Percentiles rank a stretch among this genome's conserved stretches.
Conservation (phyloP, 1,140 invertebrate species). For the Drosophila kepulauana region DNA sequence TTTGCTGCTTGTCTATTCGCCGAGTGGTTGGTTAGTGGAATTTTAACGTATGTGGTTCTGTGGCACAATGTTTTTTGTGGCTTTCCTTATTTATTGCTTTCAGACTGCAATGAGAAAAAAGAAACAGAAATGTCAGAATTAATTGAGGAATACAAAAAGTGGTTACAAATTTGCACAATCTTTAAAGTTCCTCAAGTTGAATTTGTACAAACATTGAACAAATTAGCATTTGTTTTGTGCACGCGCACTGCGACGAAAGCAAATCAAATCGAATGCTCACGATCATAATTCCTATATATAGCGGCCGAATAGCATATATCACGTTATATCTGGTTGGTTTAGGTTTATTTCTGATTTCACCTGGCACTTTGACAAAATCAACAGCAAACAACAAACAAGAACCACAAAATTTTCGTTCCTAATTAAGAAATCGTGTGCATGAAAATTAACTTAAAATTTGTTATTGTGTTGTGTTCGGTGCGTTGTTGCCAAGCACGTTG, state of each 20-base stretch:
- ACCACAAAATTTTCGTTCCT: slow-evolving; percentile 1
- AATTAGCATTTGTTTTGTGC: slow-evolving; percentile 22
- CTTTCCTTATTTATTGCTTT: slow-evolving; percentile 35
- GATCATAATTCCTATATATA: slow-evolving; percentile 58
- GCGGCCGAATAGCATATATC: slow-evolving; percentile 19
- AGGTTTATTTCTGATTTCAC: slow-evolving; percentile 64
- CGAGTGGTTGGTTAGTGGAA: slow-evolving; percentile 39
- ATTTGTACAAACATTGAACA: not conserved
- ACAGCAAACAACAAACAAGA: not conserved
- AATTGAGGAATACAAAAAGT: not conserved
- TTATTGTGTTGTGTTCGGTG: not conserved
- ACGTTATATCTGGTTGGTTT: slow-evolving; percentile 37
- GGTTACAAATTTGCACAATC: slow-evolving; percentile 7
- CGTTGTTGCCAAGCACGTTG: slow-evolving; percentile 8
- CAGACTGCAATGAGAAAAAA: slow-evolving; percentile 38
- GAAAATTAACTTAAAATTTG: slow-evolving; percentile 12
- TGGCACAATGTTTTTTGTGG: slow-evolving; percentile 40
- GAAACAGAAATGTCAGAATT: not conserved
- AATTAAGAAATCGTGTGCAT: slow-evolving; percentile 40
- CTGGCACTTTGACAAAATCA: slow-evolving; percentile 62
- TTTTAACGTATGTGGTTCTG: slow-evolving; percentile 21
- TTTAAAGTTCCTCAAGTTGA: not conserved
- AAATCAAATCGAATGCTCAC: slow-evolving; percentile 59
- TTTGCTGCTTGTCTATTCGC: slow-evolving; percentile 65
- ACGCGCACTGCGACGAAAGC: not conserved